Conservation (phyloP, 2,113 vertebrate species). For the Hassar affinis region DNA sequence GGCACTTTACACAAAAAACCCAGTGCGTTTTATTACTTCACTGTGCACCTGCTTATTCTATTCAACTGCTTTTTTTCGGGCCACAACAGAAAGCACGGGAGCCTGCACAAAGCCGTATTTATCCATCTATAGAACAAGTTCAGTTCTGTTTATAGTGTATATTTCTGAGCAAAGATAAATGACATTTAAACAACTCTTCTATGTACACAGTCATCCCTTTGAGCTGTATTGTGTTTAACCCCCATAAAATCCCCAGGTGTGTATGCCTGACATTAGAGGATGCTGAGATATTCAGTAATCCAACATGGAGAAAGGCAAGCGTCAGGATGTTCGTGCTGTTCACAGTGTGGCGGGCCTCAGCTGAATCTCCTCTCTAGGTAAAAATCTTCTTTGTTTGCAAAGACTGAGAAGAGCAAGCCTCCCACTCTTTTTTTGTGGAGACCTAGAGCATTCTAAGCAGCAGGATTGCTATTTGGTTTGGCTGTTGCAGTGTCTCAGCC, state of each 20-base stretch:
- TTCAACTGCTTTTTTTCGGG: too few relatives aligned
- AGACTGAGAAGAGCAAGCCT: not conserved
- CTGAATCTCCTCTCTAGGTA: not conserved
- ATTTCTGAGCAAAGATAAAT: not conserved
- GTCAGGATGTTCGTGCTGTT: not conserved
- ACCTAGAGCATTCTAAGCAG: not conserved
- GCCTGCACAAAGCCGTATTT: not conserved
- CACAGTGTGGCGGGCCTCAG: not conserved
- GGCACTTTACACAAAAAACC: too few relatives aligned
- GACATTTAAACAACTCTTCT: not conserved
- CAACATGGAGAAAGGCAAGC: not conserved
- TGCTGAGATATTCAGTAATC: not conserved
- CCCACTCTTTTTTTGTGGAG: not conserved
- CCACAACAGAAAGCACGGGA: too few relatives aligned
- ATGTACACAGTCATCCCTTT: not conserved
- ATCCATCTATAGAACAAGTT: not conserved
- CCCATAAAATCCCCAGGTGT: not conserved
- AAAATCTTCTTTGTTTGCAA: not conserved
- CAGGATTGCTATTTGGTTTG: not conserved
- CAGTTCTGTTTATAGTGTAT: not conserved
- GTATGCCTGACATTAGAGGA: not conserved
- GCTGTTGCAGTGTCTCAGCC: not conserved
- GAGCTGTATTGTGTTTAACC: not conserved
- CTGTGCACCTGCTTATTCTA: too few relatives aligned
- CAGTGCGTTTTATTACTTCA: too few relatives aligned